Percentiles rank a stretch among this genome's conserved stretches.
Evolutionary conservation across 2,797 vertebrate genomes (phyloP).

Genomic region (Enteromius trimaculatus): DNA sequence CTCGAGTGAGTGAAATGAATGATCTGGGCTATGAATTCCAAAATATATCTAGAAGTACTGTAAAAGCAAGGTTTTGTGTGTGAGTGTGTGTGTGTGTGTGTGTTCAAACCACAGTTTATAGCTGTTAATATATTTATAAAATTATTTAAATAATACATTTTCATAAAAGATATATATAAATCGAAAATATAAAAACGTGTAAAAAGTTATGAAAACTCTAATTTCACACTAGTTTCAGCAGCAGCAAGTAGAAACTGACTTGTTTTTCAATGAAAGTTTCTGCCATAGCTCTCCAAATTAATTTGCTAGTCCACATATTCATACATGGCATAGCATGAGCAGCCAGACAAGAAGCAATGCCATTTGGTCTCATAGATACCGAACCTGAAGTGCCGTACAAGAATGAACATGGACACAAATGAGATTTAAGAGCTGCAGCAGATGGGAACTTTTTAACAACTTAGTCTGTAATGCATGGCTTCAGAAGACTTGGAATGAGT

Average conservation of each 20-base stretch:
- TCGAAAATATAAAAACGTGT: background rate
- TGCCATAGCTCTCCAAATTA: background rate
- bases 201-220: background rate
- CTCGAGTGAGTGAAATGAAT: background rate
- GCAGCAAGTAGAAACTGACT: background rate
- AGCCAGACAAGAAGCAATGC: background rate
- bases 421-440: background rate
- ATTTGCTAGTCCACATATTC: slow-evolving; percentile 2
- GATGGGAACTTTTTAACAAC: slow-evolving; percentile 1
- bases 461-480: background rate
- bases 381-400: background rate
- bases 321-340: background rate
- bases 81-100: too few relatives aligned
- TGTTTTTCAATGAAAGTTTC: background rate
- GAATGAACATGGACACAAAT: background rate
- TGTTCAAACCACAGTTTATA: background rate
- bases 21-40: background rate
- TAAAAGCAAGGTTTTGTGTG: background rate
- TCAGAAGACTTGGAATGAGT: background rate
- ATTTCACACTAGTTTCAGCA: background rate
- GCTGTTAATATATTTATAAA: background rate
- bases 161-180: background rate
- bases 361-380: background rate
- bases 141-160: background rate
- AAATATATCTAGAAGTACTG: background rate